phyloP scores from a whole-genome alignment of 2,113 vertebrate genomes.

The Chascanopsetta lugubris region DNA sequence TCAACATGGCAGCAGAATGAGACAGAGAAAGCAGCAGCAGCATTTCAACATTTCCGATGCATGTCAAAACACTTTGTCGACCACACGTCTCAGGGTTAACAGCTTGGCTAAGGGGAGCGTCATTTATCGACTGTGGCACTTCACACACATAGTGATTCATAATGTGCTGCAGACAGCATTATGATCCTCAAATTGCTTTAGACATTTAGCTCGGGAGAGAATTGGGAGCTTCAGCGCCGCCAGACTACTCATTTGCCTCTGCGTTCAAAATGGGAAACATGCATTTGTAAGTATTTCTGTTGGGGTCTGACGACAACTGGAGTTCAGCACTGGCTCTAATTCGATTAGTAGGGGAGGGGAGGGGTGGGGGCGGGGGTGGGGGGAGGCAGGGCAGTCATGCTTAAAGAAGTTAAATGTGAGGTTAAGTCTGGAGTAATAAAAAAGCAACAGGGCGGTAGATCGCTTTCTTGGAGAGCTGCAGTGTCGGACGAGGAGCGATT shows the following conservation, averaged over 20 bases:
- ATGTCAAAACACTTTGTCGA: conserved; percentile 70
- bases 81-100: conserved; percentile 42
- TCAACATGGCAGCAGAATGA: conserved; percentile 61
- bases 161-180: conserved; percentile 76
- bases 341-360: conserved; percentile 65
- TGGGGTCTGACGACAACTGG: conserved; percentile 38
- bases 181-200: conserved; percentile 64
- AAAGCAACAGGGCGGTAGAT: conserved; percentile 57
- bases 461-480: conserved; percentile 60
- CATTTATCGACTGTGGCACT: conserved; percentile 35
- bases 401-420: conserved; percentile 68
- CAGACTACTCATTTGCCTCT: conserved; percentile 4
- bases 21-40: conserved; percentile 59
- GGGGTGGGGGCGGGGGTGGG: conserved; percentile 33
- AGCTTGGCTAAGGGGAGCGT: conserved; percentile 34
- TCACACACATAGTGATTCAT: conserved; percentile 67
- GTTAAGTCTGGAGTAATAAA: conserved; percentile 63
- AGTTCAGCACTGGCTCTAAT: conserved; percentile 60
- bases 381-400: conserved; percentile 62
- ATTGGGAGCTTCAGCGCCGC: conserved; percentile 37
- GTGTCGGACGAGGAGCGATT: conserved; percentile 40
- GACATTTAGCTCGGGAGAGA: conserved; percentile 33
- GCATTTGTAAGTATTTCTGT: conserved; percentile 44
- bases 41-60: conserved; percentile 70
- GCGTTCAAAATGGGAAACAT: conserved; percentile 55